Percentiles rank a stretch among this genome's conserved stretches.
These are phyloP conservation scores for Aspiorhynchus laticeps DNA, from an alignment of 2,113 vertebrate species.

Conservation along the genomic window DNA sequence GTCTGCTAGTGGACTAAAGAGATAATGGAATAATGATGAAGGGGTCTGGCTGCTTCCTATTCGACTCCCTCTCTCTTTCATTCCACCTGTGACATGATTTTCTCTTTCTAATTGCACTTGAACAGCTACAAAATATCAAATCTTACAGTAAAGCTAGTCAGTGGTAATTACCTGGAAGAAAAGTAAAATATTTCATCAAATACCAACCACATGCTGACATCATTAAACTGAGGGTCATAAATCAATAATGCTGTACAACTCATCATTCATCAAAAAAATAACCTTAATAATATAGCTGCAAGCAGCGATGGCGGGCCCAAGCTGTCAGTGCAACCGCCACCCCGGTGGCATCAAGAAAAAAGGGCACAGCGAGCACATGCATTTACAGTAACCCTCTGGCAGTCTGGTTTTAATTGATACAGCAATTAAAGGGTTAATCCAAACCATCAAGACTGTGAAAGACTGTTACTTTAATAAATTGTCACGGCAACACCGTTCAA, in stretches of 20 bases:
- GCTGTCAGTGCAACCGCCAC: too few species aligned
- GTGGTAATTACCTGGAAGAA: not conserved
- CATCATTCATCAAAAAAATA: too few species aligned
- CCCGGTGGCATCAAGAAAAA: too few species aligned
- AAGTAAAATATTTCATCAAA: not conserved
- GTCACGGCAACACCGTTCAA: too few species aligned
- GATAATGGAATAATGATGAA: slow-evolving; percentile 38
- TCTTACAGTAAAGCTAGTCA: not conserved
- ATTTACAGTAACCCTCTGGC: too few species aligned
- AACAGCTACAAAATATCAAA: not conserved
- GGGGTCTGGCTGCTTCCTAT: not conserved
- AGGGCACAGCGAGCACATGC: too few species aligned
- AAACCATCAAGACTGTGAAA: too few species aligned
- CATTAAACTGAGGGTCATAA: not conserved
- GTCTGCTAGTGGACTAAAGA: slow-evolving; percentile 22
- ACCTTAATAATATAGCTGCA: too few species aligned
- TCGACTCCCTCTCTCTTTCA: not conserved
- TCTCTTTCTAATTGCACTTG: not conserved
- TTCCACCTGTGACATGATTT: not conserved
- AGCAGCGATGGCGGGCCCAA: too few species aligned
- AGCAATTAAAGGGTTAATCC: too few species aligned
- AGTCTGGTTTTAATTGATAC: too few species aligned
- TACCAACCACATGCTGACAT: not conserved
- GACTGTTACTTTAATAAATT: too few species aligned
- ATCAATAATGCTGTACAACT: not conserved